A percentile compares a stretch with the other conserved stretches of the same genome.
These are phyloP conservation scores for Rotaria macrura DNA, from an alignment of 2,888 invertebrate genomes.

Conservation along the genomic window DNA sequence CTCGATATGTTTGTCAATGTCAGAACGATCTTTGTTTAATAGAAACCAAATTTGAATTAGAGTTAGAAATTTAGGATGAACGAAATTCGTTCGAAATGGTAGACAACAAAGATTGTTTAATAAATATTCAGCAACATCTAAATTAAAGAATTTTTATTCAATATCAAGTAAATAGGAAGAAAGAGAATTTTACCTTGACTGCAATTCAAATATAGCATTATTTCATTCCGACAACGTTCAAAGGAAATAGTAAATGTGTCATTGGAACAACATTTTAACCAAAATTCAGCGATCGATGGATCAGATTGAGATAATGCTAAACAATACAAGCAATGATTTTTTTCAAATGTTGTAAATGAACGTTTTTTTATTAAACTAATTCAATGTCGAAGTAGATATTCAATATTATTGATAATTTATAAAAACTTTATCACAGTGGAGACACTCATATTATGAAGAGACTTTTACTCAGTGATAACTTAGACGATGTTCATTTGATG, in stretches of 20 bases:
- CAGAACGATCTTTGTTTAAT: not conserved
- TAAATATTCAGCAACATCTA: not conserved
- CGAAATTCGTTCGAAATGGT: not conserved
- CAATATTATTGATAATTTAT: too few species aligned
- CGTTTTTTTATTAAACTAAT: too few species aligned
- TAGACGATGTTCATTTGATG: too few species aligned
- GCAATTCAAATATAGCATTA: not conserved
- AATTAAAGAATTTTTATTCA: not conserved
- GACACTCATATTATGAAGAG: too few species aligned
- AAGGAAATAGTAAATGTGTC: not conserved
- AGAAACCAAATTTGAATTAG: not conserved
- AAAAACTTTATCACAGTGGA: too few species aligned
- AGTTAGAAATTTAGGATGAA: not conserved
- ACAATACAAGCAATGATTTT: too few species aligned
- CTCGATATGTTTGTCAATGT: not conserved
- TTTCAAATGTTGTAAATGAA: too few species aligned
- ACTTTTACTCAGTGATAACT: too few species aligned
- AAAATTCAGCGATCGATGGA: not conserved
- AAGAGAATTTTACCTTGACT: not conserved
- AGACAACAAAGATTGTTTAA: conserved; percentile 10
- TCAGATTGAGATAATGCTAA: not conserved
- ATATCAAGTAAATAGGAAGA: too few species aligned
- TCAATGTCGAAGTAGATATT: too few species aligned
- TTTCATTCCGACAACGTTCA: not conserved
- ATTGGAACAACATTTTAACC: not conserved